Evolutionary conservation across 2,888 invertebrate genomes (phyloP).

Genomic region (Drosophila parthenogenetica): DNA sequence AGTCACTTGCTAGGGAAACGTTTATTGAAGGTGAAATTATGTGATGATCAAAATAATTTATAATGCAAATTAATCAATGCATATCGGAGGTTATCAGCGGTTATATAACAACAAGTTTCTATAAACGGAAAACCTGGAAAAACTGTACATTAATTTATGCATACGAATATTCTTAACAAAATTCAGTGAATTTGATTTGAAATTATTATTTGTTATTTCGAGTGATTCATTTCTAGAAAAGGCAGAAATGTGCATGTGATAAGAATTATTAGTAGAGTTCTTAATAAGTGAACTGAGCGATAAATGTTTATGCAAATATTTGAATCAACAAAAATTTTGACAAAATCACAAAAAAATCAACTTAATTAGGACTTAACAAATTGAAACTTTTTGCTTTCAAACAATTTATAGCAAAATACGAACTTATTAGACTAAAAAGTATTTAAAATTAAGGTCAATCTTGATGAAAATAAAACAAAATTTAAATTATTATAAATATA

Average conservation of each 20-base stretch:
- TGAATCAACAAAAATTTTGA: slow-evolving; percentile 10
- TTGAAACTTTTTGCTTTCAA: too few relatives aligned
- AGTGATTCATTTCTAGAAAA: too few relatives aligned
- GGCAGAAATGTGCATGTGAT: background rate
- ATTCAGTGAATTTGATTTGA: too few relatives aligned
- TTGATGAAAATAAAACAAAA: too few relatives aligned
- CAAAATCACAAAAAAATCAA: background rate
- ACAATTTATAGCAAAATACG: too few relatives aligned
- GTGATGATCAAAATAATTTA: slow-evolving; percentile 16
- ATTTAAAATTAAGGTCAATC: too few relatives aligned
- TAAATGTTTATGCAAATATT: slow-evolving; percentile 30
- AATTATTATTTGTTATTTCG: too few relatives aligned
- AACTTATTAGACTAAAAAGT: too few relatives aligned
- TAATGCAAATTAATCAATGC: slow-evolving; percentile 19
- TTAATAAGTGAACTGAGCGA: slow-evolving; percentile 5
- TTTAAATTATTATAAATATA: too few relatives aligned
- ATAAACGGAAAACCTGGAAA: slow-evolving; percentile 6
- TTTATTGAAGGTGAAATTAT: slow-evolving; percentile 40
- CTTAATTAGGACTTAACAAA: too few relatives aligned
- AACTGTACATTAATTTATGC: background rate
- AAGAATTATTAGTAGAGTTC: background rate
- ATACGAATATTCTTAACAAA: background rate
- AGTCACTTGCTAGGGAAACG: slow-evolving; percentile 39
- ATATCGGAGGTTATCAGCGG: slow-evolving; percentile 6
- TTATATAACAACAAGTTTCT: background rate